Evolutionary conservation across 92 coral and sea anemone species (phyloP).

Genomic region (Epizoanthus scotinus): DNA sequence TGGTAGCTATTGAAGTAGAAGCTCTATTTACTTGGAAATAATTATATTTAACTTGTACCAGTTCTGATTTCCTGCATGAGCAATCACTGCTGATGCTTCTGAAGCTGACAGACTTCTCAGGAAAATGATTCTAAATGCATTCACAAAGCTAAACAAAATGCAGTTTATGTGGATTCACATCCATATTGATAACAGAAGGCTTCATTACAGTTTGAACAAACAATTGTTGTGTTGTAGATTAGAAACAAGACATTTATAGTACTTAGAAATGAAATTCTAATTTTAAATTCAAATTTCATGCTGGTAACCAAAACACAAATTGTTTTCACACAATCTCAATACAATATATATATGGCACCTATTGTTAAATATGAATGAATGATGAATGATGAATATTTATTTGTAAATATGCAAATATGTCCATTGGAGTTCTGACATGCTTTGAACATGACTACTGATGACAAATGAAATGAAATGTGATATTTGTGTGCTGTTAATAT

Average conservation of each 20-base stretch:
- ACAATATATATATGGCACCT: no score
- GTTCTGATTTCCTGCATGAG: no score
- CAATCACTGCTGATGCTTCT: neutral
- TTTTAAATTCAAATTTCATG: constrained; percentile 11
- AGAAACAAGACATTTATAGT: neutral
- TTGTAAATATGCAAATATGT: neutral
- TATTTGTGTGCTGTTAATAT: neutral
- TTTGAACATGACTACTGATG: neutral
- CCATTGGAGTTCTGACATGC: neutral
- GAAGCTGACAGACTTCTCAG: neutral
- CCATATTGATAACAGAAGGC: neutral
- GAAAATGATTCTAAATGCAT: no score
- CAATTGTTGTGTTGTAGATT: constrained; percentile 12
- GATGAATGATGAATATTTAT: neutral
- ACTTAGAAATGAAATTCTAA: neutral
- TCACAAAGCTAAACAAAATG: no score
- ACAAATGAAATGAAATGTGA: neutral
- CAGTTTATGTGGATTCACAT: neutral
- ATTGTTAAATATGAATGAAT: constrained; percentile 20
- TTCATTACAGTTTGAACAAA: neutral
- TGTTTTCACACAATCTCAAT: neutral
- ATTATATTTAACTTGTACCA: neutral
- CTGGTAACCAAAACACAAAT: neutral
- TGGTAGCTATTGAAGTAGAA: neutral
- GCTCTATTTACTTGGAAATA: neutral